Conservation (phyloP, 92 coral and sea anemone species). For the Galaxea fascicularis region DNA sequence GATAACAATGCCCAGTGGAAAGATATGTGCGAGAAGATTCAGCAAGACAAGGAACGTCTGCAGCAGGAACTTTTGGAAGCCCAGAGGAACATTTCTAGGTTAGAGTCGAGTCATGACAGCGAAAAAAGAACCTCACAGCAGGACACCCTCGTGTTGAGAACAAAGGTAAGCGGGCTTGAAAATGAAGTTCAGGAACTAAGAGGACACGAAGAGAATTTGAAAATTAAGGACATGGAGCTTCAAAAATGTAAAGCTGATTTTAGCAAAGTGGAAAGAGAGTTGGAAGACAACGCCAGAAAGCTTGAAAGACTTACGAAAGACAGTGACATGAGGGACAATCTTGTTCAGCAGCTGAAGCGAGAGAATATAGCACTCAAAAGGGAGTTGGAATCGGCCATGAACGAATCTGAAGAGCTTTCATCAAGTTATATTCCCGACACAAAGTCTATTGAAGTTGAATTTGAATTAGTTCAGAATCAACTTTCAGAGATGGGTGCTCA, state of each 20-base stretch:
- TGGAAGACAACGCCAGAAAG: constrained; percentile 73
- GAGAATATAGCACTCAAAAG: constrained; percentile 78
- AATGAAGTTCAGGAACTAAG: constrained; percentile 64
- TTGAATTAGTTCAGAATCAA: constrained; percentile 73
- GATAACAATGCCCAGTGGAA: constrained; percentile 88
- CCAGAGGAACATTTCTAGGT: constrained; percentile 72
- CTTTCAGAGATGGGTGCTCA: constrained; percentile 53
- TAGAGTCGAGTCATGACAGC: constrained; percentile 66
- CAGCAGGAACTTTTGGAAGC: constrained; percentile 80
- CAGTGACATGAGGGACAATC: constrained; percentile 55
- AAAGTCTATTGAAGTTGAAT: constrained; percentile 57
- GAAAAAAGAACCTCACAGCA: constrained; percentile 58
- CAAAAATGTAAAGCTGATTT: constrained; percentile 71
- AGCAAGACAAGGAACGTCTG: constrained; percentile 83
- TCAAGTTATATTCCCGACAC: constrained; percentile 38
- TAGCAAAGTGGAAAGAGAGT: constrained; percentile 63
- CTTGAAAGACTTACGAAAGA: constrained; percentile 77
- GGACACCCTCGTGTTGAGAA: constrained; percentile 69
- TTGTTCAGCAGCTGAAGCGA: constrained; percentile 78
- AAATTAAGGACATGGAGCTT: constrained; percentile 63
- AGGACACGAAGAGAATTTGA: constrained; percentile 68
- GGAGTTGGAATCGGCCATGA: constrained; percentile 65
- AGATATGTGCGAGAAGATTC: constrained; percentile 93
- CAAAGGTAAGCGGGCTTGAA: constrained; percentile 77
- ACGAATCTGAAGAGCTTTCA: constrained; percentile 51